These are phyloP conservation scores for Nemopilema nomurai DNA, from an alignment of 30 jellyfish, hydroid and myxozoan genomes.

Conservation along the genomic window DNA sequence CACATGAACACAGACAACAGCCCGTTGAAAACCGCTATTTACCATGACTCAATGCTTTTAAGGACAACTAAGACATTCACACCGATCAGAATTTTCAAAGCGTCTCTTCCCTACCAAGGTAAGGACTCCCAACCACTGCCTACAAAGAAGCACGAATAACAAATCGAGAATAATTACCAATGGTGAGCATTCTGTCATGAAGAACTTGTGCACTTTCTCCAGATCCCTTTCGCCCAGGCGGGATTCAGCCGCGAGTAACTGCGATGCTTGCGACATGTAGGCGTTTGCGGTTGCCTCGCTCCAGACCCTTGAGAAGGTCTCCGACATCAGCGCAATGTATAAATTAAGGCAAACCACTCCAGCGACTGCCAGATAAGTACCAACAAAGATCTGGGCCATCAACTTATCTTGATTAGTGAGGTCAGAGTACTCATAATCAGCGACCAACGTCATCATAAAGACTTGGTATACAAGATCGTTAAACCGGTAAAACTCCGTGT, in stretches of 20 bases:
- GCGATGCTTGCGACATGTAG: conserved; percentile 64
- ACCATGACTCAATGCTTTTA: too few relatives aligned
- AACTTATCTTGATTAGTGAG: conserved; percentile 70
- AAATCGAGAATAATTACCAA: conserved; percentile 52
- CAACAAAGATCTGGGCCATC: conserved; percentile 92
- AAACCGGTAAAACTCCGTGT: conserved; percentile 37
- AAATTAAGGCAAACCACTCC: conserved; percentile 88
- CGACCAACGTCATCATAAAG: conserved; percentile 89
- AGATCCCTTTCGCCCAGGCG: conserved; percentile 25
- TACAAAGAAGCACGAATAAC: neutral
- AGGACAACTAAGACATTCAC: too few relatives aligned
- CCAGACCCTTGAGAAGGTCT: conserved; percentile 72
- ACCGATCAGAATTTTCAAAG: too few relatives aligned
- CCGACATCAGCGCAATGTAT: conserved; percentile 94
- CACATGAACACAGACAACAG: too few relatives aligned
- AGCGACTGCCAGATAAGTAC: conserved; percentile 87
- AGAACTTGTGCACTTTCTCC: conserved; percentile 44
- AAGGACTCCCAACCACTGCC: neutral
- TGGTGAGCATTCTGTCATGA: conserved; percentile 82
- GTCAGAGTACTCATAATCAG: conserved; percentile 80
- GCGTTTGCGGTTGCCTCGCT: conserved; percentile 71
- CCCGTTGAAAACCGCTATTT: too few relatives aligned
- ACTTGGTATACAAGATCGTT: conserved; percentile 48
- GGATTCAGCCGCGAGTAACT: conserved; percentile 40
- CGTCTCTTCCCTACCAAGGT: neutral